These are phyloP conservation scores for Vannuccia rotundouncinata DNA, from an alignment of 2,888 invertebrate species.

Conservation along the genomic window DNA sequence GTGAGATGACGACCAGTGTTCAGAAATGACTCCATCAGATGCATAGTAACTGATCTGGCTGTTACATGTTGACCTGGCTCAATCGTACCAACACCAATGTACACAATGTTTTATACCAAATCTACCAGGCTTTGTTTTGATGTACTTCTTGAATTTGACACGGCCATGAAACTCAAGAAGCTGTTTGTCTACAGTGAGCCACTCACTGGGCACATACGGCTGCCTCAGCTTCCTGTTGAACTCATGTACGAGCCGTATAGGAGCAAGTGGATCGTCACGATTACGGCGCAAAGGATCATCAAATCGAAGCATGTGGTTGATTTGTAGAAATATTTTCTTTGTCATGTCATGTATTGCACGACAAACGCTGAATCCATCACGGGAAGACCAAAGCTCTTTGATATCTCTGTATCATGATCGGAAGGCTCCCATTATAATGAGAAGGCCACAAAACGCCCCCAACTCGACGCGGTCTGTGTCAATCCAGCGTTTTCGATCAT, in stretches of 20 bases:
- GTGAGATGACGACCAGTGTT: constrained; percentile 1
- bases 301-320: background rate
- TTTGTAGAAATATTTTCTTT: background rate
- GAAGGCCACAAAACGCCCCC: background rate
- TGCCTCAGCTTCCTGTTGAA: background rate
- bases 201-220: background rate
- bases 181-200: constrained; percentile 16
- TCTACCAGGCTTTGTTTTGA: constrained; percentile 22
- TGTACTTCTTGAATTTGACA: constrained; percentile 7
- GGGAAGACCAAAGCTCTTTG: background rate
- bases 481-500: background rate
- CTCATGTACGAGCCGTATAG: background rate
- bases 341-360: background rate
- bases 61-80: constrained; percentile 14
- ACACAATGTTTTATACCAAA: constrained; percentile 12
- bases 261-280: constrained; percentile 14
- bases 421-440: constrained; percentile 22
- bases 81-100: constrained; percentile 6
- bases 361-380: constrained; percentile 17
- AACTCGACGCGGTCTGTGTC: background rate
- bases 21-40: constrained; percentile 15
- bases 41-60: background rate
- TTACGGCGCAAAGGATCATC: constrained; percentile 3
- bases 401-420: constrained; percentile 6
- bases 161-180: constrained; percentile 18